Percentiles rank a stretch among this genome's conserved stretches.
phyloP scores from a whole-genome alignment of 2,888 invertebrate genomes.

The Cataglyphis altisquamis region DNA sequence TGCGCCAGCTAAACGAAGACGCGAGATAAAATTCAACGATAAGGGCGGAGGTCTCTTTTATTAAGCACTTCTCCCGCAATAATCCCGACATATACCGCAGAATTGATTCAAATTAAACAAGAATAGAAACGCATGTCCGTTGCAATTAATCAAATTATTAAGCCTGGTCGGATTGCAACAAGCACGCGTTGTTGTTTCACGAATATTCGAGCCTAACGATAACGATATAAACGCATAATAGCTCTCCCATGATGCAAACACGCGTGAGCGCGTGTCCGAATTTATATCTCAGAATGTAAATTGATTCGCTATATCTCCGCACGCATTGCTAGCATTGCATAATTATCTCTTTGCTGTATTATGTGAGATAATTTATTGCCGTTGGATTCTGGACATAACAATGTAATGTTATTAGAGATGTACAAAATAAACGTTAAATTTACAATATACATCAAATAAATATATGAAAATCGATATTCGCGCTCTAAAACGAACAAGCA shows the following conservation, averaged over 20 bases:
- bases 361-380: constrained; percentile 13
- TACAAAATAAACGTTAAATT: constrained; percentile 1
- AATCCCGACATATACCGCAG: constrained; percentile 47
- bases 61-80: constrained; percentile 36
- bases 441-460: background rate
- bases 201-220: constrained; percentile 47
- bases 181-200: constrained; percentile 55
- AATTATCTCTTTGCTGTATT: constrained; percentile 29
- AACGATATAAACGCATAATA: constrained; percentile 43
- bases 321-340: background rate
- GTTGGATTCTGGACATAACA: background rate
- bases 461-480: background rate
- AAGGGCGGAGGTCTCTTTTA: constrained; percentile 16
- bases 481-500: background rate
- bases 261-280: constrained; percentile 9
- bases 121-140: constrained; percentile 55
- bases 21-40: constrained; percentile 51
- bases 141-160: constrained; percentile 74
- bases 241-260: background rate
- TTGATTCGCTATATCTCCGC: constrained; percentile 31
- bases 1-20: background rate
- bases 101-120: constrained; percentile 60
- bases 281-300: constrained; percentile 55
- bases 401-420: background rate
- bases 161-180: constrained; percentile 51